Evolutionary conservation across 2,888 invertebrate species (phyloP), one percentile per base, ranked within the genome.

Genomic region (Augiades crinisus): DNA sequence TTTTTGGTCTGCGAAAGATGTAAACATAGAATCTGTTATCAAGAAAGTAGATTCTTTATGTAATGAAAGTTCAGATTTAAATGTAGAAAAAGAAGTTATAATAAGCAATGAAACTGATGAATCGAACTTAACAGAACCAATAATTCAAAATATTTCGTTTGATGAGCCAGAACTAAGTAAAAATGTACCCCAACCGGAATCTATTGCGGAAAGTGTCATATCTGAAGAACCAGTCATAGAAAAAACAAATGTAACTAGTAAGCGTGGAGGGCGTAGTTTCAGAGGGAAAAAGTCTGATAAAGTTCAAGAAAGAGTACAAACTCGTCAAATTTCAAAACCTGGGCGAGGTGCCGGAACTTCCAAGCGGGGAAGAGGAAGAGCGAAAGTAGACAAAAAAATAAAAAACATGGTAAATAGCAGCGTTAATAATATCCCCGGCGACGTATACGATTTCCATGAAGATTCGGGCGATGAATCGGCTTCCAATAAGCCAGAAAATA

Each of bases 391-490:
- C 60, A 89, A 92, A 59, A 92, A 91, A 75, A 68, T 83, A 0
- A 86, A 86, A 67, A 78, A 63, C 57, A 59, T 77, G 6, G 75
- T 84, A 2, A 90, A 87, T 66, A 86, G 84, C 6, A 92, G 89
- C 59, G 90, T 91, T 56, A 91, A 87, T 62, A 92, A 92, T 62
- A 80, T 91, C 41, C 91, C 93, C 0, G 93, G 94, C 6, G 97
- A 97, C 70, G 92, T 98, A 2, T 98, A 97, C 72, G 97, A 97
- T 75, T 98, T 98, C 73, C 94, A 95, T 62, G 97, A 97, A 70
- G 97, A 97, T 75, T 95, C 96, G 3, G 95, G 94, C 31, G 97
- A 97, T 68, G 95, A 95, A 69, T 90, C 87, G 8, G 75, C 87
- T 12, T 69, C 80, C 8, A 82, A 75, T 59, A 90, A 86, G 66